A percentile compares a stretch with the other conserved stretches of the same genome.
These are phyloP conservation scores for Arrhopalites spinosus DNA, from an alignment of 2,888 invertebrate species.

Conservation along the genomic window DNA sequence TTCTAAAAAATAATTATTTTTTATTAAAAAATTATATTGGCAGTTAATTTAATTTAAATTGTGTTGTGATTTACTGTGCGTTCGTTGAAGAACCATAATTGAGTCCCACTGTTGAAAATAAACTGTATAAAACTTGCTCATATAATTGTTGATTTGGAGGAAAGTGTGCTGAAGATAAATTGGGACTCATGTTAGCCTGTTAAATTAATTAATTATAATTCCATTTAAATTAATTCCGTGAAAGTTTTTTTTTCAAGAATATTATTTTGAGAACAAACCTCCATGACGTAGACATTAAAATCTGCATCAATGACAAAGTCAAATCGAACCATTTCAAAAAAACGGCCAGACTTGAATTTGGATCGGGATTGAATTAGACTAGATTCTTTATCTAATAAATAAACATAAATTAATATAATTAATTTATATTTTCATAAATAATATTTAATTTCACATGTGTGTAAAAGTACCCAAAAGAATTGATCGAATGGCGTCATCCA, in stretches of 20 bases:
- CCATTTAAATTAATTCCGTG: too few relatives aligned
- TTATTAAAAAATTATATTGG: too few relatives aligned
- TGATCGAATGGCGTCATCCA: conserved; percentile 76
- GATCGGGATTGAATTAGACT: conserved; percentile 66
- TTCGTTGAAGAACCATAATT: conserved; percentile 19
- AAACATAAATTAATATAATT: too few relatives aligned
- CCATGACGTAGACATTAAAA: conserved; percentile 84
- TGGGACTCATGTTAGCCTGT: conserved; percentile 95
- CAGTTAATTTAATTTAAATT: background rate
- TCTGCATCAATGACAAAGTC: conserved; percentile 90
- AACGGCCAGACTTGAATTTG: conserved; percentile 61
- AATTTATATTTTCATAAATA: too few relatives aligned
- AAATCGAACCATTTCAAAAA: conserved; percentile 94
- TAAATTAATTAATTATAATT: conserved; percentile 10
- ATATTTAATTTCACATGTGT: conserved; percentile 64
- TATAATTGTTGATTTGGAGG: conserved; percentile 83
- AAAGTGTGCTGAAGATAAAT: conserved; percentile 83
- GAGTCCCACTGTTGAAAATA: conserved; percentile 23
- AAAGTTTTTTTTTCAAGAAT: too few relatives aligned
- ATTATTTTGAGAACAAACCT: conserved; percentile 61
- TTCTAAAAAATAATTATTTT: conserved; percentile 56
- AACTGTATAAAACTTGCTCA: conserved; percentile 83
- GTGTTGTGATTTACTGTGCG: conserved; percentile 9
- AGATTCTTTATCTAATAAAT: conserved; percentile 64
- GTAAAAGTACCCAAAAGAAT: conserved; percentile 64